A percentile compares a stretch with the other conserved stretches of the same genome.
Conservation (phyloP, 2,113 vertebrate genomes). For the Procavia capensis region DNA sequence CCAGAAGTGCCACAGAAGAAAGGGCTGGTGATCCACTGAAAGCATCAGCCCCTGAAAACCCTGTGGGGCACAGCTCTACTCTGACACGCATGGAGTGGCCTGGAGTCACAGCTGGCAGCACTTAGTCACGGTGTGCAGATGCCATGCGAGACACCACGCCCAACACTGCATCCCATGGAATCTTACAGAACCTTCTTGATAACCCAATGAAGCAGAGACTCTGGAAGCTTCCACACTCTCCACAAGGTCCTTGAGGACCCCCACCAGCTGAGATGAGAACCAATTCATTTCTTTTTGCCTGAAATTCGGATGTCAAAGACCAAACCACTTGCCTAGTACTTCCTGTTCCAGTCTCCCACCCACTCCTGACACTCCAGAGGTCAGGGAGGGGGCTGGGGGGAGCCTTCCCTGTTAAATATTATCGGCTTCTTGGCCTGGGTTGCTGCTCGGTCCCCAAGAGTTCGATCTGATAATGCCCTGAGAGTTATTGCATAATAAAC, state of each 20-base stretch:
- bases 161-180: fast-evolving
- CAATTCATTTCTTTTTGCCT: fast-evolving
- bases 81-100: neutral
- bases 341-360: no score
- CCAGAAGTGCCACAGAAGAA: neutral
- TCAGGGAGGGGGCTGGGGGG: neutral
- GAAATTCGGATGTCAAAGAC: neutral
- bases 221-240: fast-evolving
- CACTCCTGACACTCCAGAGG: fast-evolving
- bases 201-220: fast-evolving
- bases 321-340: fast-evolving
- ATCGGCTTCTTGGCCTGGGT: neutral
- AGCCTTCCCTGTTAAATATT: neutral
- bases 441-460: neutral
- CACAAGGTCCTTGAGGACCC: fast-evolving
- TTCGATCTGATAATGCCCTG: conserved; percentile 32
- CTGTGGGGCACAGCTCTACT: neutral
- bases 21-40: neutral
- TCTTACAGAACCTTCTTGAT: neutral
- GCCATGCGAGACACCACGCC: neutral
- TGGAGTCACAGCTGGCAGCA: neutral
- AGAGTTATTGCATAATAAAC: conserved; percentile 55
- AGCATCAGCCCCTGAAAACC: neutral
- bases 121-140: no score
- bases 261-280: neutral